Evolutionary conservation across 1,140 invertebrate genomes (phyloP).

Genomic region (Macrostomum lignano): DNA sequence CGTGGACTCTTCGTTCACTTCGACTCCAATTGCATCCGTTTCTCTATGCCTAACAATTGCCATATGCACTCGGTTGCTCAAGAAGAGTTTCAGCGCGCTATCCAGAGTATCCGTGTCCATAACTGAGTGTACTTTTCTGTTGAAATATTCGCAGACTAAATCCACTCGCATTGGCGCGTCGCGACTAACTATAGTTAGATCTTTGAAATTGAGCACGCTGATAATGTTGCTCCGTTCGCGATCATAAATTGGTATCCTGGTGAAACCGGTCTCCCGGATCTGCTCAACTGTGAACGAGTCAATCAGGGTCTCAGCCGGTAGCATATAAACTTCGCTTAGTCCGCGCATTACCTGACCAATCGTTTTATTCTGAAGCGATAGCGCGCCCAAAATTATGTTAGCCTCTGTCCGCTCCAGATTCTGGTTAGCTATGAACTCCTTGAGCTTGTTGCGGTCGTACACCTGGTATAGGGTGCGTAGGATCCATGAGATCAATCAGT

Average conservation of each 20-base stretch:
- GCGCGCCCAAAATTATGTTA: slow-evolving; percentile 13
- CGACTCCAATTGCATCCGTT: too few relatives aligned
- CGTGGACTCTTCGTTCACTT: too few relatives aligned
- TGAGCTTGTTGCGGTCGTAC: too few relatives aligned
- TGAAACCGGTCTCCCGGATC: slow-evolving; percentile 8
- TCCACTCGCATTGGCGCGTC: slow-evolving; percentile 3
- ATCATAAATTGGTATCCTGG: slow-evolving; percentile 9
- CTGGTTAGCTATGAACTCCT: too few relatives aligned
- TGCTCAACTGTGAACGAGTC: slow-evolving; percentile 7
- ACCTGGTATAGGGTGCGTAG: too few relatives aligned
- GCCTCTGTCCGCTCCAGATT: slow-evolving; percentile 38
- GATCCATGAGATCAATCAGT: too few relatives aligned
- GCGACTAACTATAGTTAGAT: slow-evolving; percentile 1
- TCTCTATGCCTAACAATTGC: slow-evolving; percentile 22
- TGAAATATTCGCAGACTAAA: neutral
- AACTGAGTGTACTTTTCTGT: neutral
- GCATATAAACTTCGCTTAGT: slow-evolving; percentile 14
- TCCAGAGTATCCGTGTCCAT: neutral
- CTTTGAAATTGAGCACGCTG: slow-evolving; percentile 2
- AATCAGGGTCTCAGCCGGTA: slow-evolving; percentile 9
- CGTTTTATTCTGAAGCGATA: slow-evolving; percentile 12
- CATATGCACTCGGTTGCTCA: slow-evolving; percentile 48
- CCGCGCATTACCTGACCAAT: slow-evolving; percentile 13
- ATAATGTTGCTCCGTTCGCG: slow-evolving; percentile 1
- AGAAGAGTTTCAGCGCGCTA: slow-evolving; percentile 17